Base-by-base conservation (phyloP, 1,140 invertebrate genomes). In the Solenopsis fugax region DNA sequence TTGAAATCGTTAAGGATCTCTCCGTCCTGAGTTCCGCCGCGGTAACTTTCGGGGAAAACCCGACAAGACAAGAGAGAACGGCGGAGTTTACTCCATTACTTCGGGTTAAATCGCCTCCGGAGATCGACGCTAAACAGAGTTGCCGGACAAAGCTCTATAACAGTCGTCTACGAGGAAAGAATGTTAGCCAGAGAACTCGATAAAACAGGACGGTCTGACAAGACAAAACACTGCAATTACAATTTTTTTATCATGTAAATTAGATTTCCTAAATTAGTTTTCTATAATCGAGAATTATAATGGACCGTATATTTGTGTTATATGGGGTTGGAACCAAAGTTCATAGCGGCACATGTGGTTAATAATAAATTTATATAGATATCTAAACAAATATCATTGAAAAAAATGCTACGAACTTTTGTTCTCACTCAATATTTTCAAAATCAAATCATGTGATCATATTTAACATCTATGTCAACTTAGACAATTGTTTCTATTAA, bases 101-200 rank as follows among this genome's bases (percentile, higher is more conserved):
- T n/a, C 58, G 29, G 48, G 45, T 16, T 16, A 81, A 81, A 81
- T 60, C 69, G 80, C 69, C 80, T 75, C 54, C 80, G 69, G 80
- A 84, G 80, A 84, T 84, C 69, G 69, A 84, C 69, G 54, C 54
- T 73, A 73, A 84, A 84, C 80, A 73, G 56, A 84, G 24, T 84
- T 84, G 69, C 56, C 24, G 45, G 80, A 75, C 69, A 60, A 84
- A 73, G 71, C 50, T 52, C 64, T 54, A 56, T 69, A 69, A 45
- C 37, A 29, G 73, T 84, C 54, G 54, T 72, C 54, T 84, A 60
- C 24, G 54, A 58, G 80, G n/a, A 34, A 84, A 84, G 69, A 58
- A 73, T 73, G 18, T 60, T 73, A 13, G 2, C 29, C 29, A 41
- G 41, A 58, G 18, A 6, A 37, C 24, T 73, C 18, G 18, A 60